Evolutionary conservation across 2,113 vertebrate genomes (phyloP).

Genomic region (Eptesicus fuscus): DNA sequence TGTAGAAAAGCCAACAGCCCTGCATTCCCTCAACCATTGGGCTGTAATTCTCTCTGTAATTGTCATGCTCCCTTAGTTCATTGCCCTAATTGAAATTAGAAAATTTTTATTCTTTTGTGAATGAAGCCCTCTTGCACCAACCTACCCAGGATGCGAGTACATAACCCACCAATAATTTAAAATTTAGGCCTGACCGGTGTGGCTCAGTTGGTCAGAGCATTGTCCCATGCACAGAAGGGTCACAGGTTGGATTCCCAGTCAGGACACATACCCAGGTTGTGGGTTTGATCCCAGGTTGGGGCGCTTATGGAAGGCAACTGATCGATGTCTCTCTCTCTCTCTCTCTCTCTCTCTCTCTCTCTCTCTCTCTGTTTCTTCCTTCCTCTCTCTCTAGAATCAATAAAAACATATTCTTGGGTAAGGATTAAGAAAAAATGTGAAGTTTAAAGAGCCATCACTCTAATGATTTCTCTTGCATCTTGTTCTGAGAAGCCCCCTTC

Average conservation of each 20-base stretch:
- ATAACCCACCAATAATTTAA: slow-evolving; percentile 19
- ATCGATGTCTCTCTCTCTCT: neutral
- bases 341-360: no score
- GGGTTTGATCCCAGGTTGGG: neutral
- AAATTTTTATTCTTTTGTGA: slow-evolving; percentile 39
- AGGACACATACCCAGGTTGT: neutral
- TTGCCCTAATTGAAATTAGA: slow-evolving; percentile 25
- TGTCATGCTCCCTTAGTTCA: neutral
- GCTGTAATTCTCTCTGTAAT: neutral
- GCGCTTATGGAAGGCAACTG: neutral
- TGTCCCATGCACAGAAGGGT: neutral
- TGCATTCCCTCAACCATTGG: neutral
- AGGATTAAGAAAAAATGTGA: slow-evolving; percentile 15
- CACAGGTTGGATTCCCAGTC: neutral
- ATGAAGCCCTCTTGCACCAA: neutral
- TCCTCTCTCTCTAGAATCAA: neutral
- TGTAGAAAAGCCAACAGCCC: neutral
- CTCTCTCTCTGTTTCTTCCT: no score
- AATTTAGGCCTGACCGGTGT: neutral
- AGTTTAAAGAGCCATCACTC: neutral
- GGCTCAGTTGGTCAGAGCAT: neutral
- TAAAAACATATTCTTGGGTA: neutral
- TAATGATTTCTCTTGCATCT: neutral
- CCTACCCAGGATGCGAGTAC: neutral
- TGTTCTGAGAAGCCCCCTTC: neutral